Percentiles rank a stretch among this genome's conserved stretches.
Evolutionary conservation across 2,888 invertebrate genomes (phyloP).

Genomic region (Dione juno): DNA sequence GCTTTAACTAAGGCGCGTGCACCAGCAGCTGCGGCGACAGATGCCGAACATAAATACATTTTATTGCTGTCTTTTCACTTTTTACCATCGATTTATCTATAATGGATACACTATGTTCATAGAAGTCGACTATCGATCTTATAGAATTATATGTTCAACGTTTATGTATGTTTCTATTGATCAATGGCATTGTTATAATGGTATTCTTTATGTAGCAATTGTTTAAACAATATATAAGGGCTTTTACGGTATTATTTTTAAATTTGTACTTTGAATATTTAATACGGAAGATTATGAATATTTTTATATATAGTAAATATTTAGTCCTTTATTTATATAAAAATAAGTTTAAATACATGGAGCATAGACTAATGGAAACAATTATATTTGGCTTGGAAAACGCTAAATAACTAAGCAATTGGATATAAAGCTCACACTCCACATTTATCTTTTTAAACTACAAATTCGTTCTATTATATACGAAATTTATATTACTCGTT

Average conservation of each 20-base stretch:
- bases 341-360: too few species aligned
- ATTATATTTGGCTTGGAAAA: too few species aligned
- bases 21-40: conserved; percentile 41
- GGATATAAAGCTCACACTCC: too few species aligned
- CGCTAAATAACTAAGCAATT: too few species aligned
- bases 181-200: not conserved
- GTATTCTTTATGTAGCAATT: not conserved
- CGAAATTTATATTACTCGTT: too few species aligned
- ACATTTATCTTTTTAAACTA: too few species aligned
- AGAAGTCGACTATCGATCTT: conserved; percentile 24
- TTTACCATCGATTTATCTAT: conserved; percentile 36
- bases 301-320: too few species aligned
- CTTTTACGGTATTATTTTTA: not conserved
- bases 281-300: not conserved
- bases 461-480: too few species aligned
- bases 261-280: not conserved
- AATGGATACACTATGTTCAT: conserved; percentile 28
- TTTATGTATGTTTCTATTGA: not conserved
- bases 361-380: too few species aligned
- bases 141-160: not conserved
- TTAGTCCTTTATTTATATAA: too few species aligned
- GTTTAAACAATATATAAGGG: not conserved
- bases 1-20: conserved; percentile 40
- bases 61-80: conserved; percentile 34
- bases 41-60: conserved; percentile 37